These are phyloP conservation scores for Muschampia plurimacula DNA, from an alignment of 2,888 invertebrate species.

Conservation along the genomic window DNA sequence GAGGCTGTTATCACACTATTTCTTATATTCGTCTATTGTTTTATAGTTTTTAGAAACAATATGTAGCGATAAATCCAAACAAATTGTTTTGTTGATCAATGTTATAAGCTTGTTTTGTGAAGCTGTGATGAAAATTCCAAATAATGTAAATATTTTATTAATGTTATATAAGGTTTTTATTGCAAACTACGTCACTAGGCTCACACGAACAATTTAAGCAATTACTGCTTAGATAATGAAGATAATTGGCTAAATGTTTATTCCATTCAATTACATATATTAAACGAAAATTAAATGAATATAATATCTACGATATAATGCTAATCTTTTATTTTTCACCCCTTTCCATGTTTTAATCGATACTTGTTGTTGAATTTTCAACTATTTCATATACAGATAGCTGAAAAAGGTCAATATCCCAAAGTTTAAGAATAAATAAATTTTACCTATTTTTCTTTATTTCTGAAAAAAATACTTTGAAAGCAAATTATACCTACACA, in stretches of 20 bases:
- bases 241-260: conserved; percentile 83
- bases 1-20: conserved; percentile 66
- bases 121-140: conserved; percentile 85
- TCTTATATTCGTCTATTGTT: conserved; percentile 55
- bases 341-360: background rate
- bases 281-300: conserved; percentile 81
- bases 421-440: too few relatives aligned
- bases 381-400: too few relatives aligned
- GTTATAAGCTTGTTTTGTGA: conserved; percentile 82
- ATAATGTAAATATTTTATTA: conserved; percentile 84
- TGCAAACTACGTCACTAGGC: conserved; percentile 76
- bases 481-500: too few relatives aligned
- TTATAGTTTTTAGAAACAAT: conserved; percentile 71
- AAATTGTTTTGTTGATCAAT: conserved; percentile 77
- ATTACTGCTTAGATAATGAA: conserved; percentile 75
- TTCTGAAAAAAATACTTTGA: too few relatives aligned
- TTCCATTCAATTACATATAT: conserved; percentile 79
- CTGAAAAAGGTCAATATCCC: too few relatives aligned
- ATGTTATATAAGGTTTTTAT: conserved; percentile 76
- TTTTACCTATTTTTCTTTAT: too few relatives aligned
- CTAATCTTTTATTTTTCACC: conserved; percentile 55
- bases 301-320: conserved; percentile 63
- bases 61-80: conserved; percentile 57
- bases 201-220: conserved; percentile 78
- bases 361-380: too few relatives aligned